Evolutionary conservation across 2,888 invertebrate genomes (phyloP).

Genomic region (Petrophora chlorosata): DNA sequence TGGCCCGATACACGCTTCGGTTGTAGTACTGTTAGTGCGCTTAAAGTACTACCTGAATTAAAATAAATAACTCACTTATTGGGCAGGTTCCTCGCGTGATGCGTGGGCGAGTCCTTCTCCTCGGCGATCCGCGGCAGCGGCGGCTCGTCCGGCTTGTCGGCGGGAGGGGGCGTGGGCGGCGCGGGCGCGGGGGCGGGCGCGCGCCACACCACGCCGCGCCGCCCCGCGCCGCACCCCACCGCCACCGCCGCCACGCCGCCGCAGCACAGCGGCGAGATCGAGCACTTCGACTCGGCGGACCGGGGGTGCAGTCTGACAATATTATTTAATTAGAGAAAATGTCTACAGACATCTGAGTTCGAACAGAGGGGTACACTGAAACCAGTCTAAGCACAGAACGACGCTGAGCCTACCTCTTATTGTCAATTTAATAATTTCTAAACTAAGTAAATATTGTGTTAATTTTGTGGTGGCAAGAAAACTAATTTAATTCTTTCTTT

Average conservation of each 20-base stretch:
- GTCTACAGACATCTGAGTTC: too few species aligned
- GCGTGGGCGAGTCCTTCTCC: constrained; percentile 92
- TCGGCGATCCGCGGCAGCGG: constrained; percentile 93
- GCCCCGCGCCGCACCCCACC: constrained; percentile 58
- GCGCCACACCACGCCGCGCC: constrained; percentile 56
- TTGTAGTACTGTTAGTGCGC: too few species aligned
- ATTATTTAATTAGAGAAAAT: too few species aligned
- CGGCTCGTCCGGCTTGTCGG: constrained; percentile 65
- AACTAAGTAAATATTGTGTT: too few species aligned
- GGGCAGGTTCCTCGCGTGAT: constrained; percentile 65
- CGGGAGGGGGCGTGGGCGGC: constrained; percentile 67
- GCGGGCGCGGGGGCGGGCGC: constrained; percentile 62
- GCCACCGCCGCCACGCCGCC: constrained; percentile 64
- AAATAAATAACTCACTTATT: constrained; percentile 46
- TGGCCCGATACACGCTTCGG: too few species aligned
- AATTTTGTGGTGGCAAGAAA: too few species aligned
- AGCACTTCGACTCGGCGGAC: constrained; percentile 92
- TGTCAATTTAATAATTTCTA: too few species aligned
- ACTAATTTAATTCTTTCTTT: too few species aligned
- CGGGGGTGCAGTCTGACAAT: constrained; percentile 93
- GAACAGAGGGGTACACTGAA: not conserved
- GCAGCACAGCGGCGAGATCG: constrained; percentile 92
- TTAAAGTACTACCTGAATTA: not conserved
- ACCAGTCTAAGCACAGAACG: not conserved
- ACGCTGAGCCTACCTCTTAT: too few species aligned